These are phyloP conservation scores for Ptychochromis oligacanthus DNA, from an alignment of 2,113 vertebrate species.

Conservation along the genomic window DNA sequence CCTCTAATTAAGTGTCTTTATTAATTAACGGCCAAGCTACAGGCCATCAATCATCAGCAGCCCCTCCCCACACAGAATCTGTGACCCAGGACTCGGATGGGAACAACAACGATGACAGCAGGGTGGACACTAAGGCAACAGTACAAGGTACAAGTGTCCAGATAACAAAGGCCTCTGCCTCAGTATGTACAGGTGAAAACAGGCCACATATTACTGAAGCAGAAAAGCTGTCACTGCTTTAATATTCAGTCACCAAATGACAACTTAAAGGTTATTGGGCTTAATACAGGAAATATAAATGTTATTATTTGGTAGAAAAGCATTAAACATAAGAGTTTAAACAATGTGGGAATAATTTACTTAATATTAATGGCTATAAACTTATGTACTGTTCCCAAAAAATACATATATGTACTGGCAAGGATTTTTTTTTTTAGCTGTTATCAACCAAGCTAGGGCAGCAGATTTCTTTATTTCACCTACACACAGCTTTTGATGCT, in stretches of 20 bases:
- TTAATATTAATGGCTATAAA: conserved; percentile 13
- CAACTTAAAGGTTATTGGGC: background rate
- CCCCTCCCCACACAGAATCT: conserved; percentile 89
- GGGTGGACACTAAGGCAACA: conserved; percentile 96
- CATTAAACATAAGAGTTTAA: background rate
- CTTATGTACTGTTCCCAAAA: background rate
- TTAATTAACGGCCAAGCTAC: conserved; percentile 71
- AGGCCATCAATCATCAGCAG: conserved; percentile 78
- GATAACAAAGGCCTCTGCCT: conserved; percentile 81
- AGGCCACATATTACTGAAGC: too few relatives aligned
- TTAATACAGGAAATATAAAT: background rate
- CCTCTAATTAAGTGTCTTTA: conserved; percentile 72
- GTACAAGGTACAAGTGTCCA: conserved; percentile 91
- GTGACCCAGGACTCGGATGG: conserved; percentile 94
- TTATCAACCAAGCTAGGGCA: conserved; percentile 36
- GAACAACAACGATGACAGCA: conserved; percentile 89
- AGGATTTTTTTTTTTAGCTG: conserved; percentile 45
- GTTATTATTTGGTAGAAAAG: background rate
- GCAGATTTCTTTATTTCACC: conserved; percentile 60
- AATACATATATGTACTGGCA: conserved; percentile 18
- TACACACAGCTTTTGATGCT: conserved; percentile 56
- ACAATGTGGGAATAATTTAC: background rate
- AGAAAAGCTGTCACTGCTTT: conserved; percentile 4
- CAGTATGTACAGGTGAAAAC: background rate
- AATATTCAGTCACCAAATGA: background rate